Base-by-base conservation (phyloP, 1,140 invertebrate genomes). In the Ostrea denselamellosa region DNA sequence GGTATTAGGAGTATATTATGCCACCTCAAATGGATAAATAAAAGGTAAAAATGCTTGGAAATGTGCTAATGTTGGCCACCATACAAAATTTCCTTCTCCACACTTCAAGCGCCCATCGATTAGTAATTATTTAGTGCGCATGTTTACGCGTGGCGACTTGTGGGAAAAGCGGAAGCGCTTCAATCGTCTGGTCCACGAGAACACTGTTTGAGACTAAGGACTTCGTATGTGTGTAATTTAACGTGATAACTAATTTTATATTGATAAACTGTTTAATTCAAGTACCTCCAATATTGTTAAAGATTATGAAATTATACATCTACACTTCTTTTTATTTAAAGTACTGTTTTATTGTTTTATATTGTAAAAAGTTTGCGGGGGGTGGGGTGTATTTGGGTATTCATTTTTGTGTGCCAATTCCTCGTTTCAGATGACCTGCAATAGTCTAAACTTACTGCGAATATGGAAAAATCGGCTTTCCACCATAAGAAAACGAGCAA, bases 31-130 rank as follows among this genome's bases (percentile, higher is more conserved):
- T 77, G 10, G 25, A 14, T 34, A 8, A 44, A 28, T 28, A 77
- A 14, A 34, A 28, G 68, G 34, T 10, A 25, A 25, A 77, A 28
- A 77, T 77, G 25, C 28, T 25, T 14, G 28, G 25, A 77, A 28
- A 77, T 77, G 68, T 25, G 68, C 68, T 25, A 14, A 77, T 28
- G 28, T 28, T 77, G 12, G 25, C 25, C 22, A 34, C 22, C 28
- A 14, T 14, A 77, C 68, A 77, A 77, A 77, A 77, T 77, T 77
- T 77, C 68, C 68, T 77, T 77, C 68, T 34, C 68, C 68, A 77
- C 68, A 77, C 68, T 77, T 77, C 68, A 34, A 17, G 68, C 68
- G 68, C 28, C 25, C 68, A 77, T 77, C 68, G 68, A 77, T 34
- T 44, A 28, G 68, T 77, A 34, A 77, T 77, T 77, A 77, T 34